Conservation (phyloP, 2,888 invertebrate species). For the Pseudanteris insignis region DNA sequence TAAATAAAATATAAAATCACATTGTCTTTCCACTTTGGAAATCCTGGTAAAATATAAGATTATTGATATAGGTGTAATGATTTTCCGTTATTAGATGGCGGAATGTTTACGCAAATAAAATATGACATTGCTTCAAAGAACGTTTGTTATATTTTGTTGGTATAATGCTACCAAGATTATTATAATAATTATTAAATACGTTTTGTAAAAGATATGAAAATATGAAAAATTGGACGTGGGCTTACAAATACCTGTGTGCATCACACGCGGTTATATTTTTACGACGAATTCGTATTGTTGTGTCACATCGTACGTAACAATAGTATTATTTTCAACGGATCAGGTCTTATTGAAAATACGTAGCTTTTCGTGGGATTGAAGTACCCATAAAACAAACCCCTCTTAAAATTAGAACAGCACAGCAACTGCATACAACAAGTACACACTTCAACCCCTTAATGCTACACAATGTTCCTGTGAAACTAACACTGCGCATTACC, state of each 20-base stretch:
- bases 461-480: conserved; percentile 52
- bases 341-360: conserved; percentile 54
- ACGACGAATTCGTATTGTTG: conserved; percentile 15
- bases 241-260: no score
- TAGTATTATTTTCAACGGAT: conserved; percentile 46
- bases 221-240: no score
- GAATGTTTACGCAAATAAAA: no score
- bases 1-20: no score
- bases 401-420: conserved; percentile 59
- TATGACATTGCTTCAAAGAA: no score
- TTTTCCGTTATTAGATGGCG: no score
- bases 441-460: conserved; percentile 48
- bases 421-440: conserved; percentile 49
- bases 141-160: no score
- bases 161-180: background rate
- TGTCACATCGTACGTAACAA: conserved; percentile 13
- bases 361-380: conserved; percentile 58
- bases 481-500: conserved; percentile 63
- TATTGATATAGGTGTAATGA: no score
- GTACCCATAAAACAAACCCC: conserved; percentile 58
- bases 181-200: background rate
- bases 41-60: no score
- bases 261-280: conserved; percentile 14
- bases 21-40: no score
- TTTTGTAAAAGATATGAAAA: no score